A percentile compares a stretch with the other conserved stretches of the same genome.
These are phyloP conservation scores for Actinernus sp. DNA, from an alignment of 92 coral and sea anemone species.

Conservation along the genomic window DNA sequence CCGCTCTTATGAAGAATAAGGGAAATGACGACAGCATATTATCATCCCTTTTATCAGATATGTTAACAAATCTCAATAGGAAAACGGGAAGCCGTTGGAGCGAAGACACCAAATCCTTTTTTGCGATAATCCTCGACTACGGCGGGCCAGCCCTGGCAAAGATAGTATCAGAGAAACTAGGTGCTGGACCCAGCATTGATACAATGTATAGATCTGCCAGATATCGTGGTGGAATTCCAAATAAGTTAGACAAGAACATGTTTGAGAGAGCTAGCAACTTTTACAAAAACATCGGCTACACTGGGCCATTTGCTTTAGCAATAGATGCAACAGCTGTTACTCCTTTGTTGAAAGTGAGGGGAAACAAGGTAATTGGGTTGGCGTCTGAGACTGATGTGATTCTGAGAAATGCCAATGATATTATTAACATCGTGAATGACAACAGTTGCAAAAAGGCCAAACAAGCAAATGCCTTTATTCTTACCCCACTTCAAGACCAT, in stretches of 20 bases:
- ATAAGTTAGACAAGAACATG: neutral
- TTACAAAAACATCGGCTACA: slow-evolving; percentile 21
- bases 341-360: slow-evolving; percentile 15
- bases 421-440: slow-evolving; percentile 12
- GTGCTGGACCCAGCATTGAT: slow-evolving; percentile 25
- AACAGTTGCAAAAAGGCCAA: slow-evolving; percentile 7
- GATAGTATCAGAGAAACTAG: slow-evolving; percentile 16
- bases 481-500: slow-evolving; percentile 23
- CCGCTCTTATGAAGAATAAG: neutral
- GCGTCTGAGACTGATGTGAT: slow-evolving; percentile 18
- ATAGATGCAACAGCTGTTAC: slow-evolving; percentile 26
- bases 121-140: slow-evolving; percentile 25
- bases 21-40: neutral
- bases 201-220: slow-evolving; percentile 21
- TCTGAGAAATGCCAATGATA: slow-evolving; percentile 22
- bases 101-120: slow-evolving; percentile 25
- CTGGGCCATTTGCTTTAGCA: slow-evolving; percentile 27
- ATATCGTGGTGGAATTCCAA: slow-evolving; percentile 2
- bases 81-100: slow-evolving; percentile 16
- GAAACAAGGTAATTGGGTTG: slow-evolving; percentile 22
- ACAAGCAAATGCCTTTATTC: slow-evolving; percentile 39
- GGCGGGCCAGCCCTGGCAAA: slow-evolving; percentile 32
- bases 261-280: no score
- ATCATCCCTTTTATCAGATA: slow-evolving; percentile 1
- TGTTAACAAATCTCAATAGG: neutral